These are phyloP conservation scores for Cliona cf. orientalis DNA, from an alignment of 37 sponge, comb jelly and placozoan genomes.

Conservation along the genomic window DNA sequence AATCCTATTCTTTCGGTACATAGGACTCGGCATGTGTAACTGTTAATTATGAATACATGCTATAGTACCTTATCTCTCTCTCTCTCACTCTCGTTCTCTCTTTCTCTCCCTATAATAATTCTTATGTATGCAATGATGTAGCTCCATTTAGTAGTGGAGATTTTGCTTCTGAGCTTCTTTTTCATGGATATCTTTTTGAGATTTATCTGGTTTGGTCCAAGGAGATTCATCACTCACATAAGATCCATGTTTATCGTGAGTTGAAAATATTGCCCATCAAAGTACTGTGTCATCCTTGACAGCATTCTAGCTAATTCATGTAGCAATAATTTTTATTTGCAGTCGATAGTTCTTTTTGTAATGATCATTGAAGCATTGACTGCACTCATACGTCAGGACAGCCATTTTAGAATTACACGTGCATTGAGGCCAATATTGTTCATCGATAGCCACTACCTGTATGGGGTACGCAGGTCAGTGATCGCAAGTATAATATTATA, in stretches of 20 bases:
- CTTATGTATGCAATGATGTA: too few species aligned
- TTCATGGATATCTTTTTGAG: constrained; percentile 48
- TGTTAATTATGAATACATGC: too few species aligned
- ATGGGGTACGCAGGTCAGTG: constrained; percentile 77
- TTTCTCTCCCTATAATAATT: too few species aligned
- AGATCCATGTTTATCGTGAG: constrained; percentile 65
- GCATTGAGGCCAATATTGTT: constrained; percentile 78
- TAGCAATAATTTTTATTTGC: background rate
- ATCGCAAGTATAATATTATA: background rate
- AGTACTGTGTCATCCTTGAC: too few species aligned
- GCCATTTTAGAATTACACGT: constrained; percentile 71
- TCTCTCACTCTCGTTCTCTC: too few species aligned
- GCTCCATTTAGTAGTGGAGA: too few species aligned
- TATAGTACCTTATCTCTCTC: too few species aligned
- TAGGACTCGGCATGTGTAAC: too few species aligned
- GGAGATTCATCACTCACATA: constrained; percentile 36
- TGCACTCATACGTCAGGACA: constrained; percentile 29
- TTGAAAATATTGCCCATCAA: background rate
- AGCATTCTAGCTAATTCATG: too few species aligned
- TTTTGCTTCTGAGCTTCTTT: too few species aligned
- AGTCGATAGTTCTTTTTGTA: constrained; percentile 51
- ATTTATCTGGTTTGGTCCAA: constrained; percentile 60
- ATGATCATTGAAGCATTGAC: constrained; percentile 65
- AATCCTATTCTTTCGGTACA: too few species aligned
- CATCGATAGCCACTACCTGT: constrained; percentile 69